A percentile compares a stretch with the other conserved stretches of the same genome.
Conservation (phyloP, 2,113 vertebrate genomes). For the Nesogale talazaci region DNA sequence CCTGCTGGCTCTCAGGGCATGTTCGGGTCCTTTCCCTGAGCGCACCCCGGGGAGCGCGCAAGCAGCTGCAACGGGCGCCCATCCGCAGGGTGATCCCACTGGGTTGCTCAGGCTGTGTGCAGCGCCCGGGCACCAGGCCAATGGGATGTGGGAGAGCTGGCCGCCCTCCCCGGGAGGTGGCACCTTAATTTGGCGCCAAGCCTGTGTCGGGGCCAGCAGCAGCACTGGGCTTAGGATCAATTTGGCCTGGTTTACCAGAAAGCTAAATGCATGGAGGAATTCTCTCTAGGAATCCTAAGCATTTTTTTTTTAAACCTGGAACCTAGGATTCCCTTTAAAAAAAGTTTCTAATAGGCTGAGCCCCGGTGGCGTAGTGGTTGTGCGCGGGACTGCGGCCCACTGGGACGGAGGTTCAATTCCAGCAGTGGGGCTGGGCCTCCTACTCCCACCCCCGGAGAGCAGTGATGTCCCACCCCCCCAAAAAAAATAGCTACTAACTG, state of each 20-base stretch:
- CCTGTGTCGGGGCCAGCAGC: neutral
- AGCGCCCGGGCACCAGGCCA: neutral
- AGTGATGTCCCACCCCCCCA: no score
- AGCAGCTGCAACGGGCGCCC: neutral
- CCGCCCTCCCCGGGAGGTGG: no score
- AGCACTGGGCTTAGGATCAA: neutral
- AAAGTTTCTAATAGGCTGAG: neutral
- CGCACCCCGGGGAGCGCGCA: neutral
- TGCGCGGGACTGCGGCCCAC: no score
- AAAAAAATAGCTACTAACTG: neutral
- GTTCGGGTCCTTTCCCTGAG: neutral
- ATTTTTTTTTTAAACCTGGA: neutral
- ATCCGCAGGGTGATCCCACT: neutral
- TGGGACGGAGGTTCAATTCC: no score
- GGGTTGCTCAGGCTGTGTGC: neutral
- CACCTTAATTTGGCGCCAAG: no score
- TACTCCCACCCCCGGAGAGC: no score
- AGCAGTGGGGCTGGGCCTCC: no score
- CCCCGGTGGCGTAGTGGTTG: no score
- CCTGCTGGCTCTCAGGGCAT: rapidly evolving
- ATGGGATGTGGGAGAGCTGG: neutral
- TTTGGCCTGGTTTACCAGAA: neutral
- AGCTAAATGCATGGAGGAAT: neutral
- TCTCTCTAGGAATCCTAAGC: neutral
- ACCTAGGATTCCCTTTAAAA: no score